phyloP scores from a whole-genome alignment of 2,888 invertebrate genomes.

The Phalera bucephala region DNA sequence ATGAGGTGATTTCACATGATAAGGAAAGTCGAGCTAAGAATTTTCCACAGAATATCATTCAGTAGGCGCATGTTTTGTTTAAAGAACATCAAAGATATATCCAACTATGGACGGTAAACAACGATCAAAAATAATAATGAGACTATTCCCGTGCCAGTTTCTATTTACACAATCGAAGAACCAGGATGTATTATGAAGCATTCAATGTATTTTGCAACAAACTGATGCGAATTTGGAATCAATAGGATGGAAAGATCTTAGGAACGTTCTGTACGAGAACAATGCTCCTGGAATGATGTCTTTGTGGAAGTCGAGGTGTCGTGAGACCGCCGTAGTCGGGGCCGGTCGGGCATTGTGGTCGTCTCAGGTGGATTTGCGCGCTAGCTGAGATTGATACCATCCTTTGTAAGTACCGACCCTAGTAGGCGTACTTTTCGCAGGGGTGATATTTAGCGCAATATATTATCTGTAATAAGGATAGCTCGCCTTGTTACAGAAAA shows the following conservation, averaged over 20 bases:
- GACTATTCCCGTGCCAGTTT: neutral
- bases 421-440: no score
- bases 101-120: neutral
- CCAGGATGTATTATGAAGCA: constrained; percentile 1
- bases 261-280: neutral
- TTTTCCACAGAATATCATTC: constrained; percentile 21
- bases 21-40: constrained; percentile 11
- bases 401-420: no score
- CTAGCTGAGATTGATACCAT: no score
- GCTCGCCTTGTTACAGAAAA: no score
- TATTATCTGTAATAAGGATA: no score
- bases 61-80: neutral
- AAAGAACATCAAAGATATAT: neutral
- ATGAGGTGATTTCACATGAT: constrained; percentile 24
- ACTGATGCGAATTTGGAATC: neutral
- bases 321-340: neutral
- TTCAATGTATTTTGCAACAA: neutral
- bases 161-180: neutral
- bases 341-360: neutral
- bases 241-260: neutral
- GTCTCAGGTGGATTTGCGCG: neutral
- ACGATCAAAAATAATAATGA: neutral
- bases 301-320: neutral
- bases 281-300: neutral
- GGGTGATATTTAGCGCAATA: no score